A percentile compares a stretch with the other conserved stretches of the same genome.
Evolutionary conservation across 2,113 vertebrate genomes (phyloP).

Genomic region (Melanostigma gelatinosum): DNA sequence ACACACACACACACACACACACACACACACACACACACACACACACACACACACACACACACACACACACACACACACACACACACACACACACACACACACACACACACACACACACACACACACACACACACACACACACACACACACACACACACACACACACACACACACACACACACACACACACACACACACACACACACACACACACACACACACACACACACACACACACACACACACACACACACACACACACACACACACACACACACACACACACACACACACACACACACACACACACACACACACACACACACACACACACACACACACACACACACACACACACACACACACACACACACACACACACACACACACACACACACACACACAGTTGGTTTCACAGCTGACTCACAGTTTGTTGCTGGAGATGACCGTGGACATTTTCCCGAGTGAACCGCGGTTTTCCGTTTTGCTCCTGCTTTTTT

Average conservation of each 20-base stretch:
- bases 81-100: slow-evolving; percentile 41
- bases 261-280: slow-evolving; percentile 28
- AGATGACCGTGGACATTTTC: slow-evolving; percentile 69
- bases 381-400: slow-evolving; percentile 35
- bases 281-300: slow-evolving; percentile 31
- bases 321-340: slow-evolving; percentile 28
- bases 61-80: slow-evolving; percentile 36
- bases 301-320: slow-evolving; percentile 37
- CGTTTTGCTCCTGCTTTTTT: slow-evolving; percentile 56
- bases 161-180: slow-evolving; percentile 42
- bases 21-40: slow-evolving; percentile 38
- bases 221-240: slow-evolving; percentile 40
- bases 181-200: slow-evolving; percentile 39
- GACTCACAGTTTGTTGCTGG: slow-evolving; percentile 71
- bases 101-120: slow-evolving; percentile 39
- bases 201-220: slow-evolving; percentile 38
- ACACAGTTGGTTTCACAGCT: slow-evolving; percentile 53
- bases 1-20: slow-evolving; percentile 32
- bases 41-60: slow-evolving; percentile 41
- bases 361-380: slow-evolving; percentile 37
- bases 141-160: slow-evolving; percentile 40
- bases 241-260: slow-evolving; percentile 37
- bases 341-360: slow-evolving; percentile 31
- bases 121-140: slow-evolving; percentile 41
- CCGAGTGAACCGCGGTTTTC: slow-evolving; percentile 70